phyloP scores from a whole-genome alignment of 2,113 vertebrate genomes.

The Haplochromis burtoni region DNA sequence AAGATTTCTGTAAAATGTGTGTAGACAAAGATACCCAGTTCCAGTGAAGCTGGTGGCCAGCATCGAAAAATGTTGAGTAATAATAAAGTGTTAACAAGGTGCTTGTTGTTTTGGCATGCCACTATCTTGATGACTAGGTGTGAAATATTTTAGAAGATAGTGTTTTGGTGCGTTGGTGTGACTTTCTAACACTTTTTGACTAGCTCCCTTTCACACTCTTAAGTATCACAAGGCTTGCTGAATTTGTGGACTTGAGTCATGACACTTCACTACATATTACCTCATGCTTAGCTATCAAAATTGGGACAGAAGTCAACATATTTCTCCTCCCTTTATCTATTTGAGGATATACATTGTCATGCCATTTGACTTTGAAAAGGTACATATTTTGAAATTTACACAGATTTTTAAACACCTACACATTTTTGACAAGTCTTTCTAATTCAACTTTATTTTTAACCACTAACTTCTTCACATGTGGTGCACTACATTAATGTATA shows the following conservation, averaged over 20 bases:
- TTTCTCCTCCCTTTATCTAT: background rate
- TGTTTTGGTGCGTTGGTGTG: slow-evolving; percentile 14
- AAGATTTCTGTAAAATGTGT: background rate
- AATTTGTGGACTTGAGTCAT: slow-evolving; percentile 3
- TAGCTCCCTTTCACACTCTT: background rate
- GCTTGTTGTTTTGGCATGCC: background rate
- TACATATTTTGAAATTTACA: background rate
- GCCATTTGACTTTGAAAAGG: background rate
- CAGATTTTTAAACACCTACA: background rate
- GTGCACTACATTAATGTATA: background rate
- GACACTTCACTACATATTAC: background rate
- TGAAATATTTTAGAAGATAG: background rate
- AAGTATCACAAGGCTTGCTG: background rate
- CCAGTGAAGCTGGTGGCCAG: background rate
- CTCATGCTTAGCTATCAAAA: background rate
- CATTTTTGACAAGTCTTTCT: background rate
- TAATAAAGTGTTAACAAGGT: slow-evolving; percentile 27
- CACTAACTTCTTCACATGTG: background rate
- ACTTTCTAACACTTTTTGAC: slow-evolving; percentile 14
- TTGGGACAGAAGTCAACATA: background rate
- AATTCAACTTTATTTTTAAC: background rate
- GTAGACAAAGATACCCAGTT: background rate
- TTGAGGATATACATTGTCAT: background rate
- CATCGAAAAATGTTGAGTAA: background rate
- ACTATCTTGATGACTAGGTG: background rate